phyloP scores from a whole-genome alignment of 2,888 invertebrate genomes.

The Oscheius sp. region DNA sequence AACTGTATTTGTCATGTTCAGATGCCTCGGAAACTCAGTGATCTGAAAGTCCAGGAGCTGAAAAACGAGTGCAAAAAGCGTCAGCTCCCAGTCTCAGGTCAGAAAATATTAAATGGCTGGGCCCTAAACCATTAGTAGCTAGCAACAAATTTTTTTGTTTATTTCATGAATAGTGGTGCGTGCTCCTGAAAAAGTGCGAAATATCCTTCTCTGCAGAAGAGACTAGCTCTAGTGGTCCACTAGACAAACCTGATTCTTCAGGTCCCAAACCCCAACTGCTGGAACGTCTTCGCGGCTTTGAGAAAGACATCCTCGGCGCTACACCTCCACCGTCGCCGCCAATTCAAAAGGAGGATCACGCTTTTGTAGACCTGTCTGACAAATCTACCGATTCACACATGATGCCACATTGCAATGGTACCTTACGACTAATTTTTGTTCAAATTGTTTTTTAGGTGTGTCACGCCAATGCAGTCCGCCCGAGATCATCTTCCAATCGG shows the following conservation, averaged over 20 bases:
- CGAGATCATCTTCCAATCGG: slow-evolving; percentile 31
- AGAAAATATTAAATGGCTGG: not conserved
- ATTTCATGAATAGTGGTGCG: slow-evolving; percentile 1
- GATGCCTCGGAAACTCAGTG: slow-evolving; percentile 80
- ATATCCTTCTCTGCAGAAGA: not conserved
- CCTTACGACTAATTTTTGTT: not conserved
- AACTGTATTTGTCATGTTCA: slow-evolving; percentile 29
- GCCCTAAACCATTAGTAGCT: slow-evolving; percentile 12
- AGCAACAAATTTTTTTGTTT: slow-evolving; percentile 16
- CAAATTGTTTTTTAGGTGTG: not conserved
- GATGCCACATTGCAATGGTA: slow-evolving; percentile 23
- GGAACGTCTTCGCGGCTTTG: slow-evolving; percentile 84
- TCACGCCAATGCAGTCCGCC: slow-evolving; percentile 25
- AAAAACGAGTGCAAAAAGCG: slow-evolving; percentile 91
- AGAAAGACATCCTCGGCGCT: slow-evolving; percentile 71
- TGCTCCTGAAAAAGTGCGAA: slow-evolving; percentile 16
- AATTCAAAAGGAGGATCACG: slow-evolving; percentile 31
- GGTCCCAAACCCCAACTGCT: slow-evolving; percentile 90
- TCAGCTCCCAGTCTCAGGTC: slow-evolving; percentile 91
- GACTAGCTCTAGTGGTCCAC: not conserved
- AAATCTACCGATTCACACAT: slow-evolving; percentile 21
- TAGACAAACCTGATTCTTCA: not conserved
- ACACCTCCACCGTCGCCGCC: slow-evolving; percentile 37
- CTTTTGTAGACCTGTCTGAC: not conserved
- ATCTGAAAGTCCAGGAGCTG: slow-evolving; percentile 82